Evolutionary conservation across 2,888 invertebrate species (phyloP).

Genomic region (Rhopalosiphum nymphaeae): DNA sequence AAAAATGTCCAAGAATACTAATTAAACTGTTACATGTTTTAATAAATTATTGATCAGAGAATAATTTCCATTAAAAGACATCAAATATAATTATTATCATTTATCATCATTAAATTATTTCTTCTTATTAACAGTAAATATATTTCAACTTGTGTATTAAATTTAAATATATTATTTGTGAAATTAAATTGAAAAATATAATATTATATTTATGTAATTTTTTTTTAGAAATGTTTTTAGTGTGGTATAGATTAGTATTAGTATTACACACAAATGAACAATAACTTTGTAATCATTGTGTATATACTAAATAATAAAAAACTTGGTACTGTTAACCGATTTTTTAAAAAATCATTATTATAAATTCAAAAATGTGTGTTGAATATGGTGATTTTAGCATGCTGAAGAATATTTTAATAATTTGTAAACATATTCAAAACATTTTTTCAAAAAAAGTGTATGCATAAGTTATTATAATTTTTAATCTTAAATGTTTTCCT

Average conservation of each 20-base stretch:
- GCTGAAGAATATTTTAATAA: neutral
- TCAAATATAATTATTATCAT: neutral
- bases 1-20: neutral
- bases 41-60: neutral
- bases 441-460: neutral
- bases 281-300: neutral
- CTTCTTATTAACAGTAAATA: neutral
- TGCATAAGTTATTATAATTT: neutral
- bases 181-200: neutral
- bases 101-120: neutral
- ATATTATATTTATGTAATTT: neutral
- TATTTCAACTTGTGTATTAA: neutral
- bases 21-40: neutral
- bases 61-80: neutral
- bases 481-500: neutral
- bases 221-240: neutral
- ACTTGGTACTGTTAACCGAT: neutral
- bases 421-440: neutral
- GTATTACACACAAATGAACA: neutral
- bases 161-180: neutral
- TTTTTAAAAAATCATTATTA: neutral
- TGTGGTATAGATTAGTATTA: neutral
- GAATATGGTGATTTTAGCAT: neutral
- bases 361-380: neutral
- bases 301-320: neutral